Conservation (phyloP, 1,140 invertebrate species). For the Leptinotarsa undecemlineata region DNA sequence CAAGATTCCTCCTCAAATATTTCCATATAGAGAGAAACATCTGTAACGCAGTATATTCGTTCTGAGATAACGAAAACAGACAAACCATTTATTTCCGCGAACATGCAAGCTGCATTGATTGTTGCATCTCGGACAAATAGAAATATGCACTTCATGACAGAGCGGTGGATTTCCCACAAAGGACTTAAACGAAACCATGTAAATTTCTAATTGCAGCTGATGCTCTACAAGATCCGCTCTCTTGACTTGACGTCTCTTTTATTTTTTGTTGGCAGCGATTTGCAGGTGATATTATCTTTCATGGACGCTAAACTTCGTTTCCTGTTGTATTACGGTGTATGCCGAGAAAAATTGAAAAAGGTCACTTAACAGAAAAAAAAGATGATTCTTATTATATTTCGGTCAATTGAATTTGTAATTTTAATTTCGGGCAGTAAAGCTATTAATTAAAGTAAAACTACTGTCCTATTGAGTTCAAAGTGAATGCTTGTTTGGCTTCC, state of each 20-base stretch:
- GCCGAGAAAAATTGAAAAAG: no score
- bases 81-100: conserved; percentile 17
- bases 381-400: no score
- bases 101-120: conserved; percentile 20
- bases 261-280: not conserved
- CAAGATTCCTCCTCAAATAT: conserved; percentile 1
- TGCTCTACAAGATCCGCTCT: conserved; percentile 10
- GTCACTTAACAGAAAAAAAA: no score
- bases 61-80: conserved; percentile 6
- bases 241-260: conserved; percentile 11
- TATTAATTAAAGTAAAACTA: no score
- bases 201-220: conserved; percentile 23
- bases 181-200: conserved; percentile 8
- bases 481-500: no score
- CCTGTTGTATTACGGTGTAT: no score
- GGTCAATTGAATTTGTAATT: no score
- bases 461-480: no score
- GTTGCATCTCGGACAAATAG: conserved; percentile 6
- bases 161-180: conserved; percentile 14
- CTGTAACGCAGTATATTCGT: conserved; percentile 5
- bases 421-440: no score
- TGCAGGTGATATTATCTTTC: no score
- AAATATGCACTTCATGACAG: conserved; percentile 22
- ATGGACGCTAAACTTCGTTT: no score
- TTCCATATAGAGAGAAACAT: conserved; percentile 16